Percentiles rank a stretch among this genome's conserved stretches.
Conservation (phyloP, 2,888 invertebrate genomes). For the Metellina segmentata region DNA sequence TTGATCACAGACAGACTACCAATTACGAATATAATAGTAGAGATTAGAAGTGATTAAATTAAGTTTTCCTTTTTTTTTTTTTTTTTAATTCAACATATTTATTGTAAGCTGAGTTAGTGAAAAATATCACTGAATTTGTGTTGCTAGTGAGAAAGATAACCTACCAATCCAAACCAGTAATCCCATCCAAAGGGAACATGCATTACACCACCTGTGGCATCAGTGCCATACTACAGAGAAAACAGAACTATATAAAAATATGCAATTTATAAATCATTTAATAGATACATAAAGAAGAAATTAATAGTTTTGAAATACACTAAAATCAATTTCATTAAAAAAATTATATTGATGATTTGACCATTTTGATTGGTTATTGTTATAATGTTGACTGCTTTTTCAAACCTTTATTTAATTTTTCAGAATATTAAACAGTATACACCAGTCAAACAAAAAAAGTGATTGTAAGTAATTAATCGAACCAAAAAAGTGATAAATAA, state of each 20-base stretch:
- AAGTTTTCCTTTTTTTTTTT: neutral
- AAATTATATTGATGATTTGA: neutral
- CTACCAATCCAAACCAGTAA: slow-evolving; percentile 89
- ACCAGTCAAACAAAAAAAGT: too few species aligned
- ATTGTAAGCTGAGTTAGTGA: too few species aligned
- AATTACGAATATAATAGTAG: too few species aligned
- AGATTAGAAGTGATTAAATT: neutral
- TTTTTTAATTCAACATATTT: neutral
- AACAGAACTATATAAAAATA: neutral
- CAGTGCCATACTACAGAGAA: slow-evolving; percentile 85
- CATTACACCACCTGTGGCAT: slow-evolving; percentile 84
- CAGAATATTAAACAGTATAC: neutral
- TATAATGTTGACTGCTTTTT: neutral
- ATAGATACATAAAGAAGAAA: too few species aligned
- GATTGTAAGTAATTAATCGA: too few species aligned
- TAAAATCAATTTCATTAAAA: neutral
- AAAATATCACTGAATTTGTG: too few species aligned
- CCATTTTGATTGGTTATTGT: neutral
- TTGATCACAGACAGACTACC: too few species aligned
- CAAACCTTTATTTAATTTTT: neutral
- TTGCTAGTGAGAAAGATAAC: slow-evolving; percentile 56
- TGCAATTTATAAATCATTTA: slow-evolving; percentile 15
- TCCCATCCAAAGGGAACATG: slow-evolving; percentile 92
- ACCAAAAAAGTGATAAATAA: too few species aligned
- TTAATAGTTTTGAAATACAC: too few species aligned